Base-by-base conservation (phyloP, 2,888 invertebrate genomes). In the Unio pictorum region DNA sequence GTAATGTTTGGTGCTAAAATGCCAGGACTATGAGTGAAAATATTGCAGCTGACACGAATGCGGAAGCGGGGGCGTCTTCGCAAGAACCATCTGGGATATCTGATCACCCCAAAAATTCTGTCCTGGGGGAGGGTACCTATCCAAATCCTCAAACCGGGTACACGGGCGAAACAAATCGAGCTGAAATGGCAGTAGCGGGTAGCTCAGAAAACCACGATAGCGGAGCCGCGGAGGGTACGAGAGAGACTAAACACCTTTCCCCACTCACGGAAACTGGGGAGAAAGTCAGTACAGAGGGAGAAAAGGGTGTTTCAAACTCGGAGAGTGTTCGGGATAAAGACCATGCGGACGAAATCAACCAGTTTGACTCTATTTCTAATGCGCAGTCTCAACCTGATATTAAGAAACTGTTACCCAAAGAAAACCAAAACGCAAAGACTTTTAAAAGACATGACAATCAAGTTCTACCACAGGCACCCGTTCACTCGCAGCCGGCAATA, bases 281-380 rank as follows among this genome's bases (percentile, higher is more conserved):
- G 4, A 61, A 66, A 63, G 20, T 23, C 18, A 15, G 3, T 18
- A n/a, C 26, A 55, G 67, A 59, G 55, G n/a, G 45, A 15, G 57
- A 56, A 30, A 56, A 65, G 18, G 61, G 55, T 17, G 57, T 30
- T 15, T 61, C 55, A 57, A 55, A 60, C 26, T 18, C 55, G 6
- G 65, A 65, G 55, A n/a, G n/a, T 11, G 61, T 61, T 55, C 65
- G 68, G 15, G 55, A 65, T 1, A 63, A 66, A 45, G 34, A 26
- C 15, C 58, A 18, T 18, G 30, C 64, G 1, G 82, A 81, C n/a
- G 82, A 81, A 30, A 75, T 82, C 15, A 80, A 84, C 68, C 82
- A 81, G 67, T 82, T 80, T 74, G 84, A 84, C 69, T 81, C 84
- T 3, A 81, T 81, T 18, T 82, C 84, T 20, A 84, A 84, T 74